These are phyloP conservation scores for Metallyticus violacea DNA, from an alignment of 2,888 invertebrate genomes.

Conservation along the genomic window DNA sequence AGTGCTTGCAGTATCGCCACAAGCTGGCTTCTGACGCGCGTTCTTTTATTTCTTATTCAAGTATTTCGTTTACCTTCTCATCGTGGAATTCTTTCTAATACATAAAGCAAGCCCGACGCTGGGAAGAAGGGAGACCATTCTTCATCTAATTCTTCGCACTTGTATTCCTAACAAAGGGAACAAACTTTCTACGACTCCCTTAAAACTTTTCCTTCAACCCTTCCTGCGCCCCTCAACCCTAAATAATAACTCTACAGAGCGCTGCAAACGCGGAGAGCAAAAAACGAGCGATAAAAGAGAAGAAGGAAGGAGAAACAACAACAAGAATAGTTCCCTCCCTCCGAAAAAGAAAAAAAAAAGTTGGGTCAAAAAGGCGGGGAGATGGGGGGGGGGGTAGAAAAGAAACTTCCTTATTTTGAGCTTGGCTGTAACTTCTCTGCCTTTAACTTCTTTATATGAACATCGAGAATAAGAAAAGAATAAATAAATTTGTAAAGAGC, in stretches of 20 bases:
- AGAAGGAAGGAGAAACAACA: background rate
- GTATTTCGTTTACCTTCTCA: background rate
- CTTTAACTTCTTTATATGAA: conserved; percentile 5
- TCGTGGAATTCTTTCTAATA: conserved; percentile 9
- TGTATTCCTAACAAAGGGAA: conserved; percentile 21
- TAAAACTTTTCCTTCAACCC: conserved; percentile 17
- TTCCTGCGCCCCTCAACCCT: background rate
- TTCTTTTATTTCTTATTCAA: background rate
- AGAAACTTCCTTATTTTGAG: background rate
- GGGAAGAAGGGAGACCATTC: conserved; percentile 9
- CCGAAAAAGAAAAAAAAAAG: no score
- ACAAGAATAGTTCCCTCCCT: background rate
- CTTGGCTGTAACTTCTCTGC: background rate
- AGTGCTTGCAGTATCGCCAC: background rate
- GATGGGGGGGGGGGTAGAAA: background rate
- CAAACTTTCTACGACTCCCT: conserved; percentile 20
- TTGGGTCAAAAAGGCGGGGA: background rate
- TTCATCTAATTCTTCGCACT: conserved; percentile 24
- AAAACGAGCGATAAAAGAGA: background rate
- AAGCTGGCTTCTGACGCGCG: background rate
- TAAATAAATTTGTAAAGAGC: conserved; percentile 16
- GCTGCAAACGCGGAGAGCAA: background rate
- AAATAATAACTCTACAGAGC: background rate
- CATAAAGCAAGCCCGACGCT: background rate
- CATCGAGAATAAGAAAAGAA: conserved; percentile 20